Evolutionary conservation across 2,888 invertebrate genomes (phyloP).

Genomic region (Poecilus cupreus): DNA sequence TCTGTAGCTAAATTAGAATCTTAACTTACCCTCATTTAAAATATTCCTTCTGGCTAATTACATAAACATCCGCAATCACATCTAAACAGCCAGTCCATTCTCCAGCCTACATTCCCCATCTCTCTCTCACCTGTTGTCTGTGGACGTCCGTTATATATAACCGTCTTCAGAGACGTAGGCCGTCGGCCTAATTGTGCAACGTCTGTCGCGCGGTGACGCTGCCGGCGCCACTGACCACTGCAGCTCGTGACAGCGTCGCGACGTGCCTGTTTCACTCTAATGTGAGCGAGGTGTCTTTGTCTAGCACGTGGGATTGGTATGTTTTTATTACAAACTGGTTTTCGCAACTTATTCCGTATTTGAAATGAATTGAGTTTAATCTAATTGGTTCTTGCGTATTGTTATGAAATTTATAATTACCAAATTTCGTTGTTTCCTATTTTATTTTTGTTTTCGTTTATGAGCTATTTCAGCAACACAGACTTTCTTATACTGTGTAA

Average conservation of each 20-base stretch:
- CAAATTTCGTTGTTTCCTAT: too few species aligned
- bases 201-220: conserved; percentile 7
- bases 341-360: too few species aligned
- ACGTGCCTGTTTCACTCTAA: neutral
- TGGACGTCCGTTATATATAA: neutral
- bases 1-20: too few species aligned
- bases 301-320: neutral
- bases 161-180: neutral
- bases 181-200: conserved; percentile 26
- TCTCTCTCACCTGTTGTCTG: neutral
- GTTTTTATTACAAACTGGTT: too few species aligned
- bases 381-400: too few species aligned
- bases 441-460: too few species aligned
- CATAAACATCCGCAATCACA: neutral
- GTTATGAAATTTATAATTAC: too few species aligned
- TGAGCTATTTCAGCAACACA: too few species aligned
- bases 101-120: too few species aligned
- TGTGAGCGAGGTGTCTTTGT: neutral
- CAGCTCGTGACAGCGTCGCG: conserved; percentile 27
- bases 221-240: conserved; percentile 6
- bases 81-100: neutral
- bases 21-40: conserved; percentile 16
- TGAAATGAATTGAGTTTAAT: too few species aligned
- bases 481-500: too few species aligned
- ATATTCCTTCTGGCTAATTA: neutral